Evolutionary conservation across 1,140 invertebrate genomes (phyloP).

Genomic region (Conus betulinus): DNA sequence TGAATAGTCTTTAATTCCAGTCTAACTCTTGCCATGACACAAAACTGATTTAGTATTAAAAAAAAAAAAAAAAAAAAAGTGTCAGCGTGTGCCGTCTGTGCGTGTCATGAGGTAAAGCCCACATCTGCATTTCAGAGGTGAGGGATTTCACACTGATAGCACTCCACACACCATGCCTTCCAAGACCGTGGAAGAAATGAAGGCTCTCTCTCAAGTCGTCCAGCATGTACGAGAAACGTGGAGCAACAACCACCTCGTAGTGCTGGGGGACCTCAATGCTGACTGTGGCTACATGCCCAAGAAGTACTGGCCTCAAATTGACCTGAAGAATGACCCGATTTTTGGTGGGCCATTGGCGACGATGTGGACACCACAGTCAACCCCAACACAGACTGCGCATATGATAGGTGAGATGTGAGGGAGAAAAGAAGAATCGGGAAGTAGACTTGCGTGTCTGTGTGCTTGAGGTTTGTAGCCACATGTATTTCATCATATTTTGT

Average conservation of each 20-base stretch:
- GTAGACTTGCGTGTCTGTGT: neutral
- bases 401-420: constrained; percentile 63
- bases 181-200: constrained; percentile 47
- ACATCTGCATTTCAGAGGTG: constrained; percentile 29
- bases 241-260: constrained; percentile 48
- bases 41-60: too few species aligned
- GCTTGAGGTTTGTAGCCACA: neutral
- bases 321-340: constrained; percentile 59
- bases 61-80: too few species aligned
- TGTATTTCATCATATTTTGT: too few species aligned
- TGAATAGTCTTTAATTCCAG: too few species aligned
- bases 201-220: constrained; percentile 39
- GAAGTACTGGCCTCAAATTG: constrained; percentile 57
- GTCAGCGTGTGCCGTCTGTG: too few species aligned
- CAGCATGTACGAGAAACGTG: constrained; percentile 30
- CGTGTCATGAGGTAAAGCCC: too few species aligned
- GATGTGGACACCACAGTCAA: constrained; percentile 69
- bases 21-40: too few species aligned
- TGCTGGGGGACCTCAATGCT: constrained; percentile 74
- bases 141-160: constrained; percentile 45
- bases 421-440: neutral
- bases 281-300: constrained; percentile 70
- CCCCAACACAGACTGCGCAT: constrained; percentile 70
- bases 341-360: constrained; percentile 71
- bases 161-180: constrained; percentile 53